Conservation (phyloP, 2,113 vertebrate species). For the Mormyrus iriodes region DNA sequence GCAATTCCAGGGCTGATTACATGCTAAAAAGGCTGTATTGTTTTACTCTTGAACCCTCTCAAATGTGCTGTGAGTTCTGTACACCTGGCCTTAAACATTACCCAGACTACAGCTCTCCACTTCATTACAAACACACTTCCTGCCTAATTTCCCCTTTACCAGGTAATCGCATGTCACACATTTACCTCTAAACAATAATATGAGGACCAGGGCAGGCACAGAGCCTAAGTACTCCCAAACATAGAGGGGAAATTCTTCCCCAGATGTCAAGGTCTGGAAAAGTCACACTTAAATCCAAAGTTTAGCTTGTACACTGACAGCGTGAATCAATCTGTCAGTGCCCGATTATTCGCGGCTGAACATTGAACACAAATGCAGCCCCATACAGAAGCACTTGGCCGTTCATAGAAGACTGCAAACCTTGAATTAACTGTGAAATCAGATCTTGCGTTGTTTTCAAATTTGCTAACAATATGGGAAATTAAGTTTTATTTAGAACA, state of each 20-base stretch:
- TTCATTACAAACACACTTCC: neutral
- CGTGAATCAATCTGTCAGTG: neutral
- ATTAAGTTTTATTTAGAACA: neutral
- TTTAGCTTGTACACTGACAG: neutral
- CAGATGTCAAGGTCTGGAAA: neutral
- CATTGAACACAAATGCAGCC: neutral
- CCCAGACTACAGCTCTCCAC: neutral
- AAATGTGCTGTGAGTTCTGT: neutral
- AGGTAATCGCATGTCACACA: constrained; percentile 3
- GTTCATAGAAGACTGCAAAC: neutral
- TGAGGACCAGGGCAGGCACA: neutral
- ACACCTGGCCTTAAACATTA: neutral
- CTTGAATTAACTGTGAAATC: neutral
- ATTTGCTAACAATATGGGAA: neutral
- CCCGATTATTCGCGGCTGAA: neutral
- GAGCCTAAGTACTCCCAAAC: neutral
- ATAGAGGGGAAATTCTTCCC: neutral
- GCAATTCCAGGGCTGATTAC: neutral
- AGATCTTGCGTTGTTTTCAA: neutral
- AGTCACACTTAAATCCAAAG: neutral
- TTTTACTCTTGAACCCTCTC: neutral
- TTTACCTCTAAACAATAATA: neutral
- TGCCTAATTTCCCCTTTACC: neutral
- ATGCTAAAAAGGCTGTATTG: neutral
- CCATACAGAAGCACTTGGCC: neutral